Evolutionary conservation across 37 sponge, comb jelly and placozoan species (phyloP).

Genomic region (Spongia lamella): DNA sequence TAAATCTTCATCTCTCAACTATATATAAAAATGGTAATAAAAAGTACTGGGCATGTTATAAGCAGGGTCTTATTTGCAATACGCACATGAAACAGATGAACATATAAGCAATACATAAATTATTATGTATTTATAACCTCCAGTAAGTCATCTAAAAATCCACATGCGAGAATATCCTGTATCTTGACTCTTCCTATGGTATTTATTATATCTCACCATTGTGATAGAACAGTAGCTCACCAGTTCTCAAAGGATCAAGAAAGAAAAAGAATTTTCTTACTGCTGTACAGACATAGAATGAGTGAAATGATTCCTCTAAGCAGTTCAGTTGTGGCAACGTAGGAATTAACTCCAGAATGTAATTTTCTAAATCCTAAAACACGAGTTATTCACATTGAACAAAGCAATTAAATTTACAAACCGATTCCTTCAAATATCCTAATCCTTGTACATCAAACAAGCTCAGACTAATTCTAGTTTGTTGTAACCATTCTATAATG

Average conservation of each 20-base stretch:
- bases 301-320: conserved; percentile 95
- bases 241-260: conserved; percentile 92
- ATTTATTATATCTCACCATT: no score
- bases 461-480: conserved; percentile 91
- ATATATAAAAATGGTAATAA: not conserved
- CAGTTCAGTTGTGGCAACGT: conserved; percentile 92
- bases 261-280: conserved; percentile 98
- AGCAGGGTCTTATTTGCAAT: conserved; percentile 21
- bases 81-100: conserved; percentile 44
- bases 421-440: conserved; percentile 85
- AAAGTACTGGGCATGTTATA: no score
- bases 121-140: conserved; percentile 56
- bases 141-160: conserved; percentile 93
- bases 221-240: no score
- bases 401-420: conserved; percentile 1
- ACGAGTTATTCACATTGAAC: not conserved
- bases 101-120: not conserved
- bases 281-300: conserved; percentile 99
- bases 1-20: conserved; percentile 93
- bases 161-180: conserved; percentile 91
- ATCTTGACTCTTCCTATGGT: conserved; percentile 77
- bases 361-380: conserved; percentile 89
- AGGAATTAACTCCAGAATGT: conserved; percentile 95
- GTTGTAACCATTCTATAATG: conserved; percentile 90
- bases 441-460: conserved; percentile 94